Conservation (phyloP, 2,113 vertebrate genomes). For the Irena cyanogastra region DNA sequence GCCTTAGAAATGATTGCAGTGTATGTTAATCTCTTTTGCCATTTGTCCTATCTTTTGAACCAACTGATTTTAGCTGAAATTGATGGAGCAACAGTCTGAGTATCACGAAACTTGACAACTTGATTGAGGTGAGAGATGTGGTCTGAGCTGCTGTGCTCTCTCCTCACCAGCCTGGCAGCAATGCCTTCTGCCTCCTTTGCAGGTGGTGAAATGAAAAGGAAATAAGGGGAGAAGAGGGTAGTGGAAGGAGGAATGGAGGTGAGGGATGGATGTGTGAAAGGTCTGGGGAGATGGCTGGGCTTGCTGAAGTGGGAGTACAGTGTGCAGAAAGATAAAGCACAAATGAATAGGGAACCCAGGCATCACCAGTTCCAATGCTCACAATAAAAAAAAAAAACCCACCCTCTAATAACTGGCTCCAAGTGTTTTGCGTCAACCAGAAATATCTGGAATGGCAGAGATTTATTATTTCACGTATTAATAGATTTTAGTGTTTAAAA, state of each 20-base stretch:
- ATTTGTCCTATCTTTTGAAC: not conserved
- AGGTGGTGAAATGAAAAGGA: not conserved
- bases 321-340: not conserved
- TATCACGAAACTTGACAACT: not conserved
- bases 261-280: not conserved
- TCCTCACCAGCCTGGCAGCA: not conserved
- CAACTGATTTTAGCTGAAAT: not conserved
- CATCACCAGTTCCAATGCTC: not conserved
- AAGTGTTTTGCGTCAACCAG: not conserved
- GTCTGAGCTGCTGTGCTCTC: not conserved
- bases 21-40: not conserved
- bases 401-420: not conserved
- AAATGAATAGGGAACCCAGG: not conserved
- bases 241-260: not conserved
- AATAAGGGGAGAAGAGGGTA: not conserved
- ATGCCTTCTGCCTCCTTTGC: not conserved
- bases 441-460: not conserved
- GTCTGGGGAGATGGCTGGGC: not conserved
- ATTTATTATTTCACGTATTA: not conserved
- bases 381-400: not conserved
- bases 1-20: not conserved
- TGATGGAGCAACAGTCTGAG: not conserved
- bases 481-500: not conserved
- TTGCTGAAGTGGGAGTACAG: not conserved
- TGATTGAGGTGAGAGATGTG: not conserved